Conservation (phyloP, 1,140 invertebrate species). For the Idris sp. region DNA sequence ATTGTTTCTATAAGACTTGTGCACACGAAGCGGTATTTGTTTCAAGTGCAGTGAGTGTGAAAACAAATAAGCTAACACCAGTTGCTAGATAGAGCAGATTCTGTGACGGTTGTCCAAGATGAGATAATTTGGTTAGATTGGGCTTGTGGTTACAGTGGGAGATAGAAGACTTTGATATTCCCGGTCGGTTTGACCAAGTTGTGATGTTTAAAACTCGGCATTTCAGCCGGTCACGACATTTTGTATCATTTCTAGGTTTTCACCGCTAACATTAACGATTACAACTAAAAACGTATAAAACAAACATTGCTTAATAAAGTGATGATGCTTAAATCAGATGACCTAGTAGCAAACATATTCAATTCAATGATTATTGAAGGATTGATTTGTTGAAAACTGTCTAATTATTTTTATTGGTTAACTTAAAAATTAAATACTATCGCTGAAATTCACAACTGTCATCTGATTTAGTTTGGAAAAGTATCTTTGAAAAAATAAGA, state of each 20-base stretch:
- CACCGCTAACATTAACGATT: slow-evolving; percentile 37
- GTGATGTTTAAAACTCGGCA: slow-evolving; percentile 40
- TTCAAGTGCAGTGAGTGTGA: slow-evolving; percentile 73
- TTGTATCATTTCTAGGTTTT: slow-evolving; percentile 61
- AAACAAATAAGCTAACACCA: slow-evolving; percentile 78
- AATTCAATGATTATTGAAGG: too few relatives aligned
- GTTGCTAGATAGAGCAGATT: slow-evolving; percentile 70
- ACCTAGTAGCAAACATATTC: too few relatives aligned
- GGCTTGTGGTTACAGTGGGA: slow-evolving; percentile 39
- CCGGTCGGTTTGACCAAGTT: slow-evolving; percentile 40
- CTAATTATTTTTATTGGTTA: slow-evolving; percentile 21
- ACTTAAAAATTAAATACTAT: too few relatives aligned
- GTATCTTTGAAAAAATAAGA: too few relatives aligned
- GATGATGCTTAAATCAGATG: slow-evolving; percentile 44
- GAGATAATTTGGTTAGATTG: slow-evolving; percentile 40
- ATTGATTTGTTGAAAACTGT: slow-evolving; percentile 6
- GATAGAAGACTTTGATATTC: slow-evolving; percentile 41
- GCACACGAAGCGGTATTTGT: slow-evolving; percentile 72
- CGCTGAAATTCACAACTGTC: not conserved
- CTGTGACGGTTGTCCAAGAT: slow-evolving; percentile 63
- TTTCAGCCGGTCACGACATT: slow-evolving; percentile 31
- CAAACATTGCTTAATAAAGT: too few relatives aligned
- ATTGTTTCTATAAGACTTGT: slow-evolving; percentile 32
- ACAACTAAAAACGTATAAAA: slow-evolving; percentile 51
- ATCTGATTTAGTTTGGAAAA: slow-evolving; percentile 42